A percentile compares a stretch with the other conserved stretches of the same genome.
Evolutionary conservation across 2,113 vertebrate genomes (phyloP).

Genomic region (Chloroceryle aenea): DNA sequence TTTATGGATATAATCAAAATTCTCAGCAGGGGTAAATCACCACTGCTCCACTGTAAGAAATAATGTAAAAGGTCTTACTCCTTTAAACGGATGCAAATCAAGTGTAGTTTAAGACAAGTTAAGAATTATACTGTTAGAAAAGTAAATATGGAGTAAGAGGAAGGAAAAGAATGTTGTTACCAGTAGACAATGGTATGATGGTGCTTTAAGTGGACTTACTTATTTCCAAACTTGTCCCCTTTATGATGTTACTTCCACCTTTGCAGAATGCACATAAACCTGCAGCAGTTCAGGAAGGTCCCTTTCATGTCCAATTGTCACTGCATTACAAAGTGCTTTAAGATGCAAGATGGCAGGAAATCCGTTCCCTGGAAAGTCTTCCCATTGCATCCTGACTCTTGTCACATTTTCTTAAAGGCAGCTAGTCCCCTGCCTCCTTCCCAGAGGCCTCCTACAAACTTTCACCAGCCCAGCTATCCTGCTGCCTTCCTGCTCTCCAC

Average conservation of each 20-base stretch:
- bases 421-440: not conserved
- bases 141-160: not conserved
- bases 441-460: not conserved
- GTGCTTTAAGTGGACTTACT: not conserved
- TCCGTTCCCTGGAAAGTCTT: not conserved
- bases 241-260: not conserved
- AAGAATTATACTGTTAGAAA: not conserved
- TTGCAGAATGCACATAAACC: not conserved
- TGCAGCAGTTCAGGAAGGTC: not conserved
- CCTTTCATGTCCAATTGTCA: not conserved
- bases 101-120: not conserved
- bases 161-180: not conserved
- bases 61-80: not conserved
- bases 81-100: not conserved
- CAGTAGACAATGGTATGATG: not conserved
- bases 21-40: not conserved
- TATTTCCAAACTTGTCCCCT: not conserved
- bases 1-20: not conserved
- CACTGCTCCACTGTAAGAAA: not conserved
- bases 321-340: not conserved
- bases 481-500: not conserved
- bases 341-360: constrained; percentile 1
- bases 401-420: not conserved
- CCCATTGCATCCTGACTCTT: not conserved
- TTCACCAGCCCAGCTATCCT: not conserved